Base-by-base conservation (phyloP, 2,888 invertebrate species). In the Polydrusus pterygomalis region DNA sequence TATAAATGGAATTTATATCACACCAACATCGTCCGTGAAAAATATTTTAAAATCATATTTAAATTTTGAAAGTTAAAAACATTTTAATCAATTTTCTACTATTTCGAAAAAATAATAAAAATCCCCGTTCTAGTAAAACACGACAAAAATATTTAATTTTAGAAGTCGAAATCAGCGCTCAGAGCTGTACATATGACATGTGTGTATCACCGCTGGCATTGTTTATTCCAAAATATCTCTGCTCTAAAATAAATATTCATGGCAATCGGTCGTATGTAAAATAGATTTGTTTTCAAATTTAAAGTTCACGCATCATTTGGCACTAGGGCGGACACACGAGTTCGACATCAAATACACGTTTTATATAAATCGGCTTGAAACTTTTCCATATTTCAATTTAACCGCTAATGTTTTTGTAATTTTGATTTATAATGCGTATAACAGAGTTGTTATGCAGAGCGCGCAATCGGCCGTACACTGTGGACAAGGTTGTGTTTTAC, bases 231-330 rank as follows among this genome's bases (percentile, higher is more conserved):
- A 49, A 69, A 74, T 70, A 74, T 74, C 65, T 54, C 25, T 51
- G 56, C 38, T 51, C 43, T 56, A 17, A 30, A 76, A 76, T 79
- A 79, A 78, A 79, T 79, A 79, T 79, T 78, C 78, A 79, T 78
- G 60, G 63, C 72, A 49, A 58, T 45, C 70, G 70, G 68, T 51
- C 78, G 71, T 65, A 74, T 78, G 74, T 76, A 74, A 78, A 79
- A 79, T 74, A 73, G 62, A 79, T 78, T 77, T 74, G 63, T 79
- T 77, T 79, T 77, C 70, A 69, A 77, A 74, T 79, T 78, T 72
- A 70, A 78, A 79, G 75, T 79, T 64, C 69, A 56, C 79, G 77
- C 71, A 77, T 79, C 78, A 75, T 79, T 71, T 76, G 79, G 63
- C 69, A 18, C 51, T 54, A 43, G 40, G 54, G 58, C 68, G 34